Evolutionary conservation across 1,140 invertebrate genomes (phyloP), one percentile per base, ranked within the genome.

Genomic region (Trichoplusia ni): DNA sequence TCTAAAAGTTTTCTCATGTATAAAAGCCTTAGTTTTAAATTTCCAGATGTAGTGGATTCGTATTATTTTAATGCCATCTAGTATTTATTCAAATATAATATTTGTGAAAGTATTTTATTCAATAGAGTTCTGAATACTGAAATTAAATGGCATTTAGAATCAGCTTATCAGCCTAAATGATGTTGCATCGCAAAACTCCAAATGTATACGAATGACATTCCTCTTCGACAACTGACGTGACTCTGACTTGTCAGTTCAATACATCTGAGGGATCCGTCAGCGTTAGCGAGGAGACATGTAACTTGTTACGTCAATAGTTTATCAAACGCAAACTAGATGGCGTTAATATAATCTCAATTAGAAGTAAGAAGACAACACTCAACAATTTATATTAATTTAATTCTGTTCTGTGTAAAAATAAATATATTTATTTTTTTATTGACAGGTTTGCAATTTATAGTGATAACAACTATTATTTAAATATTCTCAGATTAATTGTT

Each of bases 1-100:
- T n/a, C n/a, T n/a, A n/a, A n/a, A n/a, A n/a, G n/a, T n/a, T n/a
- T n/a, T n/a, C n/a, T n/a, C n/a, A n/a, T n/a, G n/a, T n/a, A n/a
- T n/a, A n/a, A n/a, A n/a, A n/a, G n/a, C n/a, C n/a, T n/a, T n/a
- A n/a, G n/a, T n/a, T n/a, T n/a, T n/a, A n/a, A n/a, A n/a, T n/a
- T n/a, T n/a, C n/a, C n/a, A n/a, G n/a, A n/a, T n/a, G n/a, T n/a
- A n/a, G n/a, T n/a, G n/a, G n/a, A n/a, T n/a, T n/a, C n/a, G n/a
- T n/a, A n/a, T 56, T 29, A 16, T 23, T 42, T 1, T 2, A 42
- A 14, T 23, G 53, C 53, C 37, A 42, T 56, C 53, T 56, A 56
- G 53, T 38, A 14, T 13, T 2, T 18, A 5, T 7, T 7, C 9
- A 29, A 56, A 21, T 18, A 40, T 8, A 7, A 4, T 18, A 40